These are phyloP conservation scores for Batillaria attramentaria DNA, from an alignment of 1,140 invertebrate species.

Conservation along the genomic window DNA sequence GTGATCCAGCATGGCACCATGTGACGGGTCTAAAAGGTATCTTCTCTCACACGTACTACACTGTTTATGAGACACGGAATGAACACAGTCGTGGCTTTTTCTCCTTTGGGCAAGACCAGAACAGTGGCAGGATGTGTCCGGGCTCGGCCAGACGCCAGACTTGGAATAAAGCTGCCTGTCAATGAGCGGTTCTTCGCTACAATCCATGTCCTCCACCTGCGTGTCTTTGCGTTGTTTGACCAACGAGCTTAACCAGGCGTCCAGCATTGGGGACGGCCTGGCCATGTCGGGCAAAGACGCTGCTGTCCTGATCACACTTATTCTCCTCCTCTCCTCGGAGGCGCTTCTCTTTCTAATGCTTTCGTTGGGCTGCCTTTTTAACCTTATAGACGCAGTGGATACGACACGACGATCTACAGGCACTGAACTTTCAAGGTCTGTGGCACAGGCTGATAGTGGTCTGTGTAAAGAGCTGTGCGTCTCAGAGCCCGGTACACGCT, in stretches of 20 bases:
- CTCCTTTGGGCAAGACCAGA: conserved; percentile 8
- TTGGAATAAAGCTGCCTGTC: neutral
- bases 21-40: neutral
- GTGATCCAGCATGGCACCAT: too few species aligned
- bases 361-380: neutral
- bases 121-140: too few species aligned
- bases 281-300: neutral
- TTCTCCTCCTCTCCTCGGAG: conserved; percentile 1
- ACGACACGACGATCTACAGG: neutral
- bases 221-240: conserved; percentile 27
- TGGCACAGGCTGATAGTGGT: neutral
- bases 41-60: neutral
- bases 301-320: conserved; percentile 24
- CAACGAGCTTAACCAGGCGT: conserved; percentile 39
- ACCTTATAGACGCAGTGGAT: conserved; percentile 18
- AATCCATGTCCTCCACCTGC: neutral
- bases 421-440: neutral
- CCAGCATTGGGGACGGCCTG: conserved; percentile 28
- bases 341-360: conserved; percentile 4
- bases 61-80: neutral
- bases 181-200: neutral
- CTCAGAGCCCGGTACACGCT: neutral
- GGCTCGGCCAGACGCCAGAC: neutral
- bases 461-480: neutral
- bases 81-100: neutral